Percentiles rank a stretch among this genome's conserved stretches.
phyloP scores from a whole-genome alignment of 2,797 vertebrate species.

The Ctenochaetus hawaiiensis region DNA sequence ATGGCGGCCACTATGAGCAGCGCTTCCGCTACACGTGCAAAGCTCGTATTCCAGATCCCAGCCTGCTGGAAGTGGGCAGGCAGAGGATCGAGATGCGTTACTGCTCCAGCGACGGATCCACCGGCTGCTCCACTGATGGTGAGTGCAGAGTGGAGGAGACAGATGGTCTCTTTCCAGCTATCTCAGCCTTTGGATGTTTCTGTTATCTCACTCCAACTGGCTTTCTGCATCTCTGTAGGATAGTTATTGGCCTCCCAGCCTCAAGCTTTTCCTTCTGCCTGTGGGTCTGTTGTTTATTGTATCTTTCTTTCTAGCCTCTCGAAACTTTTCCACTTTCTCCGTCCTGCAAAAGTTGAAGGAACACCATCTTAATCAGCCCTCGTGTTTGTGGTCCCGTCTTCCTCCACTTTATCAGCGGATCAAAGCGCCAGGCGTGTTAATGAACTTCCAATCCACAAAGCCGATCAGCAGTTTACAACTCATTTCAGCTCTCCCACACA shows the following conservation, averaged over 20 bases:
- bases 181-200: constrained; percentile 45
- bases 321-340: constrained; percentile 26
- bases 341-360: constrained; percentile 40
- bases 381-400: constrained; percentile 19
- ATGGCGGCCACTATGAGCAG: constrained; percentile 96
- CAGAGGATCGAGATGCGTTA: constrained; percentile 98
- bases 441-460: constrained; percentile 75
- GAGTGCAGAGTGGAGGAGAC: constrained; percentile 69
- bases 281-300: constrained; percentile 34
- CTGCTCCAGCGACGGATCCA: constrained; percentile 95
- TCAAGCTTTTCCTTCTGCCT: constrained; percentile 27
- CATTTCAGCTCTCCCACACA: constrained; percentile 27
- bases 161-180: constrained; percentile 52
- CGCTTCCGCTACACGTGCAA: constrained; percentile 98
- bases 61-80: constrained; percentile 92
- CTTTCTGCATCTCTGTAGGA: constrained; percentile 48
- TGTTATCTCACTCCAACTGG: constrained; percentile 53
- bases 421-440: constrained; percentile 67
- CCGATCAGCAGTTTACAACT: constrained; percentile 55
- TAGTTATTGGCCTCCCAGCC: constrained; percentile 58
- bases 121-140: constrained; percentile 96
- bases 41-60: constrained; percentile 91
- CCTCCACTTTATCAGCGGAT: constrained; percentile 57
- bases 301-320: constrained; percentile 16
- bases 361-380: constrained; percentile 32